Conservation (phyloP, 2,113 vertebrate genomes). For the Grus americana region DNA sequence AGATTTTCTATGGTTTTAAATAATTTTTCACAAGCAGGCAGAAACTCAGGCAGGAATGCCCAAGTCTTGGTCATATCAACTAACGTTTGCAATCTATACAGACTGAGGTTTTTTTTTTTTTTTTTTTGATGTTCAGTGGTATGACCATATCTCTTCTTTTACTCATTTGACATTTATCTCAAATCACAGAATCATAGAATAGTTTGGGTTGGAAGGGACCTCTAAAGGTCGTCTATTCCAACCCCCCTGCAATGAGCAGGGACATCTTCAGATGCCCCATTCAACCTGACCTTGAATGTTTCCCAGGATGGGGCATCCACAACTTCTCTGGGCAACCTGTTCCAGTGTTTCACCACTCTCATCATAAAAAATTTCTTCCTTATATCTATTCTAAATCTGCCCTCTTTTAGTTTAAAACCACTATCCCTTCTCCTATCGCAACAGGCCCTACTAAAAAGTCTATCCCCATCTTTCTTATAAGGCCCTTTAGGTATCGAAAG, state of each 20-base stretch:
- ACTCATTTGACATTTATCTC: not conserved
- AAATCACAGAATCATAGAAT: not conserved
- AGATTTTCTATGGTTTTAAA: not conserved
- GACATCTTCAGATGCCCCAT: not conserved
- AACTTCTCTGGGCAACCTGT: not conserved
- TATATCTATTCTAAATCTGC: too few species aligned
- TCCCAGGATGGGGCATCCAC: too few species aligned
- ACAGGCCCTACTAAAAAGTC: too few species aligned
- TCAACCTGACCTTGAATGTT: not conserved
- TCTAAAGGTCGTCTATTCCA: not conserved
- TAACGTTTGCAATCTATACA: not conserved
- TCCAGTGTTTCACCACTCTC: too few species aligned
- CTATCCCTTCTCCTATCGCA: too few species aligned
- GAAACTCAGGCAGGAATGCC: not conserved
- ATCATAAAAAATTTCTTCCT: too few species aligned
- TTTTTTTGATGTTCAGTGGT: not conserved
- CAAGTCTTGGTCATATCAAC: not conserved
- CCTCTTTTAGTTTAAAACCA: too few species aligned
- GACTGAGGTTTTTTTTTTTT: not conserved
- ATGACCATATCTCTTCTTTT: not conserved
- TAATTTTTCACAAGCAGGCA: not conserved
- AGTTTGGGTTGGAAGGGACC: not conserved
- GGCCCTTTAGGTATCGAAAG: not conserved
- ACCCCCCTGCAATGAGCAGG: not conserved
- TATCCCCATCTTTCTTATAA: too few species aligned